Evolutionary conservation across 2,888 invertebrate species (phyloP), one percentile per base, ranked within the genome.

Genomic region (Synergus laeviventris): DNA sequence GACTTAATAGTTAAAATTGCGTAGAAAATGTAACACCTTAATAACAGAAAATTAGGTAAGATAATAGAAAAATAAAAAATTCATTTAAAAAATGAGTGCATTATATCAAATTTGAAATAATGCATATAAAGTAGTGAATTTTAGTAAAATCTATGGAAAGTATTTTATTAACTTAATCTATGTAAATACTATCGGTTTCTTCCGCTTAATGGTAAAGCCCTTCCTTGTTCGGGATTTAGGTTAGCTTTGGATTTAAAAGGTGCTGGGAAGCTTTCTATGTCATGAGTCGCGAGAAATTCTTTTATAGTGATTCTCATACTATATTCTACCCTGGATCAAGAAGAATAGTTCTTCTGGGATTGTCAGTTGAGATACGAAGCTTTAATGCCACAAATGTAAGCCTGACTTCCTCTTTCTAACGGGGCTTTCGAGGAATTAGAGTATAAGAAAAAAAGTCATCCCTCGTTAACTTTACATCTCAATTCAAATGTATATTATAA

Each of bases 111-210:
- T 45, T 16, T 45, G 14, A 39, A 39, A 45, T 16, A 45, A 14
- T 16, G 16, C 16, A 1, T 45, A 12, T 45, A 3, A 14, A 39
- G 54, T 36, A 60, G 59, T 49, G 62, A 64, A 66, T 78, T 76
- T 39, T 49, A 18, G 54, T 74, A 59, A 79, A 75, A 66, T 76
- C 73, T 62, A 66, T 24, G 16, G 42, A 14, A 2, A 45, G 3
- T 16, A 16, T 16, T 1, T 4, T 45, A 45, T 45, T 11, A 14
- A 45, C 11, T 45, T 16, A 45, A 16, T 14, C 42, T 16, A 2
- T n/a, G n/a, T n/a, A 45, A 45, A 45, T 45, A 0, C 42, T 45
- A 16, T 45, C 42, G 42, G 14, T 45, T 45, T 14, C 42, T 16
- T 16, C 16, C 42, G 42, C 42, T 45, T 45, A 45, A n/a, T n/a